phyloP scores from a whole-genome alignment of 92 coral and sea anemone genomes.

The Parazoanthus atlanticus region DNA sequence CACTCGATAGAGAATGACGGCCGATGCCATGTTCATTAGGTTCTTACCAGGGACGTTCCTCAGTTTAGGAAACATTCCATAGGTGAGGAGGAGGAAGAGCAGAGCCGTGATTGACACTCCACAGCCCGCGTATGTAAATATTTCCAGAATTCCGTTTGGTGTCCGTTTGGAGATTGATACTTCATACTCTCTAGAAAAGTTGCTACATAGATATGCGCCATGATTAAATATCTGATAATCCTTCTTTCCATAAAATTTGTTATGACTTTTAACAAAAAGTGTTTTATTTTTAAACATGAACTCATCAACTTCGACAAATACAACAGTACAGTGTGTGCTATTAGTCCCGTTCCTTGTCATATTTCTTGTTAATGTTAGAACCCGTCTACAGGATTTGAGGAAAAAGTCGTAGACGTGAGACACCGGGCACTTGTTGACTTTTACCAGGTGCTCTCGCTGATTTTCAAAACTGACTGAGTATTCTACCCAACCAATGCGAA shows the following conservation, averaged over 20 bases:
- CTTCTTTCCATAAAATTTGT: background rate
- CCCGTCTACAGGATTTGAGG: background rate
- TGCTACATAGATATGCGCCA: background rate
- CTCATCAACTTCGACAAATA: background rate
- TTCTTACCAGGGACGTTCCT: slow-evolving; percentile 10
- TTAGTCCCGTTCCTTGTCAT: background rate
- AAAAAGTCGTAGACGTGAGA: background rate
- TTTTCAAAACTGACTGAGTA: background rate
- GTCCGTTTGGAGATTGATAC: too few species aligned
- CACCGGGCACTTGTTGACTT: background rate
- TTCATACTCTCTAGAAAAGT: background rate
- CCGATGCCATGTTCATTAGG: background rate
- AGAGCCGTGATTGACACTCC: background rate
- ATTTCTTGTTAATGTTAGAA: background rate
- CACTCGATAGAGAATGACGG: background rate
- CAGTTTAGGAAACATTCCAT: background rate
- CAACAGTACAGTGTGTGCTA: background rate
- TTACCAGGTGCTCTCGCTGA: background rate
- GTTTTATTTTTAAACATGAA: background rate
- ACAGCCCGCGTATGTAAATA: background rate
- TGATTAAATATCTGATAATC: background rate
- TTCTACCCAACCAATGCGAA: background rate
- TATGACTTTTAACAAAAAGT: background rate
- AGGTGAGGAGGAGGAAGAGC: background rate
- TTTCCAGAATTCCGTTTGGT: background rate